phyloP scores from a whole-genome alignment of 2,888 invertebrate genomes.

The Dasysyrphus albostriatus region DNA sequence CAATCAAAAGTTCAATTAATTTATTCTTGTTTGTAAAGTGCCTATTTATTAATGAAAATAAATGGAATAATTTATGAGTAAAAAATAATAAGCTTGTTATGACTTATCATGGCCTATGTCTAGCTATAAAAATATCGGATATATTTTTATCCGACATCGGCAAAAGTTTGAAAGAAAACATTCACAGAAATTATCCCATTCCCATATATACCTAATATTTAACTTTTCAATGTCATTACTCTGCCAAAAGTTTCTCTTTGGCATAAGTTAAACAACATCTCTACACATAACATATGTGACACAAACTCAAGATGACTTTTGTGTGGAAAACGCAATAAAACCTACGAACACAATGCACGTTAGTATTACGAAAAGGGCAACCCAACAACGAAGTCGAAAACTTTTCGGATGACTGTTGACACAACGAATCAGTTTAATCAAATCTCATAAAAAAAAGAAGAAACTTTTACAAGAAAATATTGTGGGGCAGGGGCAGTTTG shows the following conservation, averaged over 20 bases:
- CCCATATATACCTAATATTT: constrained; percentile 4
- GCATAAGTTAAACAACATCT: constrained; percentile 28
- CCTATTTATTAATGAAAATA: too few relatives aligned
- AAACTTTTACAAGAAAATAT: constrained; percentile 19
- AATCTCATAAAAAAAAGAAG: constrained; percentile 45
- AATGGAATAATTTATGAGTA: too few relatives aligned
- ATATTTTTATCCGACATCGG: background rate
- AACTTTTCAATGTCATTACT: constrained; percentile 39
- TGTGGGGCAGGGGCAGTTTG: background rate
- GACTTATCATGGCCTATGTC: too few relatives aligned
- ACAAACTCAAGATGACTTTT: constrained; percentile 41
- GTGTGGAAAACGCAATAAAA: constrained; percentile 42
- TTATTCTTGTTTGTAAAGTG: too few relatives aligned
- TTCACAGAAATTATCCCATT: background rate
- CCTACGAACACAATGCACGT: constrained; percentile 39
- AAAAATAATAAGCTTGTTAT: too few relatives aligned
- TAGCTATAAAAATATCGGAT: background rate
- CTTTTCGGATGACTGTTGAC: constrained; percentile 55
- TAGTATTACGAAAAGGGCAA: constrained; percentile 28
- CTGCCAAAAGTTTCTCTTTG: constrained; percentile 16
- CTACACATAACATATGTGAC: constrained; percentile 2
- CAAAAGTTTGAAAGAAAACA: background rate
- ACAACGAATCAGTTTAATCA: constrained; percentile 64
- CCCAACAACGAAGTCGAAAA: constrained; percentile 59
- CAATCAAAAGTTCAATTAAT: too few relatives aligned